Base-by-base conservation (phyloP, 2,888 invertebrate genomes). In the Agrochola lychnidis region DNA sequence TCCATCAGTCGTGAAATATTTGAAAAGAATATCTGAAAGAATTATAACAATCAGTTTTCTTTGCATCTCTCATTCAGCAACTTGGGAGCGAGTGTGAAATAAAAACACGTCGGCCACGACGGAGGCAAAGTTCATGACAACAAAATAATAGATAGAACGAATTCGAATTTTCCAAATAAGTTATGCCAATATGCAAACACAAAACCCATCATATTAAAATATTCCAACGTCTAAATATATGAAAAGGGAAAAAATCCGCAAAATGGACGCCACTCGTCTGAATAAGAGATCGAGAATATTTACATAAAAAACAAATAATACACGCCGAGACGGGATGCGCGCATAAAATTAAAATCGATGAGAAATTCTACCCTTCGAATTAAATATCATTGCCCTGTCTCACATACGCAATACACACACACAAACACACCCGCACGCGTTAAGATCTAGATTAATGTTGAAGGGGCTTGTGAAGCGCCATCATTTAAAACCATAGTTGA, bases 281-380 rank as follows among this genome's bases (percentile, higher is more conserved):
- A 94, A 93, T 92, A 95, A 95, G 94, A 95, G 94, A 94, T 94
- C 92, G 92, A 89, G 90, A 91, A 92, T 95, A 96, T 96, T 96
- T 96, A 96, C 96, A 96, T 96, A 96, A 96, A 96, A 96, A 96
- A 94, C 95, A 95, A 96, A 96, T 96, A 96, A 95, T 92, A 92
- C 94, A 93, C 90, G 89, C 92, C 89, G 95, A 95, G 96, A 96
- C 94, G 95, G 94, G 95, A 95, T 95, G 96, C 94, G 96, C 93
- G 96, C 96, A 96, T 96, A 96, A 96, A 95, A 96, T 96, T 96
- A 96, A 96, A 96, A 96, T 96, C 96, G 96, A 96, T 96, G 95
- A 94, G 95, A 94, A 94, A 93, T 94, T 95, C 94, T 95, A 96
- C 96, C 96, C 96, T 95, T 93, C 95, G 94, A 96, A 96, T 96